A percentile compares a stretch with the other conserved stretches of the same genome.
These are phyloP conservation scores for Chironomus tentans DNA, from an alignment of 2,888 invertebrate genomes.

Conservation along the genomic window DNA sequence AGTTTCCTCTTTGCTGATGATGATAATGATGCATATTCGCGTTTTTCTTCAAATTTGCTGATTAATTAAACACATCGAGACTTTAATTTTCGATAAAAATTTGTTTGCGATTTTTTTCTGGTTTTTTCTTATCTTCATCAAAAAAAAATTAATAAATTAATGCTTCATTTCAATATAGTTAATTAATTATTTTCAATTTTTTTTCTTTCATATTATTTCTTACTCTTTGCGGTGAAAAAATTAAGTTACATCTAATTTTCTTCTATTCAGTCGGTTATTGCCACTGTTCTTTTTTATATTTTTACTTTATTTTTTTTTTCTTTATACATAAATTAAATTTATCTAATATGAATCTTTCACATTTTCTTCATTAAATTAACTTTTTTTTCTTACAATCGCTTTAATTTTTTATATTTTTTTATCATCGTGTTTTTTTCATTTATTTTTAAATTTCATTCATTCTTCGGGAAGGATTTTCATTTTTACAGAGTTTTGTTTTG, in stretches of 20 bases:
- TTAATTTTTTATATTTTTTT: background rate
- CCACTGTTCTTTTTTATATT: slow-evolving; percentile 20
- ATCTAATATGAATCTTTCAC: slow-evolving; percentile 12
- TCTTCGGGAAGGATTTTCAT: background rate
- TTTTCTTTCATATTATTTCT: background rate
- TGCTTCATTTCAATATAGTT: slow-evolving; percentile 1
- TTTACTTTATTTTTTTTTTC: background rate
- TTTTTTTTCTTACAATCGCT: slow-evolving; percentile 2
- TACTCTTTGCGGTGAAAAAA: slow-evolving; percentile 4
- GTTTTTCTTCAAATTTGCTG: background rate
- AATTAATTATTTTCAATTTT: slow-evolving; percentile 6
- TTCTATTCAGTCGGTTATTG: slow-evolving; percentile 28
- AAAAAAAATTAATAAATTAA: background rate
- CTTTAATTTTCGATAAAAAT: background rate
- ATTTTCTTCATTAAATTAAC: background rate
- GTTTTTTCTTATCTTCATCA: background rate
- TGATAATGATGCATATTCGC: background rate
- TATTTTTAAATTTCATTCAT: background rate
- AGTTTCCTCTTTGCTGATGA: background rate
- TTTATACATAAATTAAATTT: slow-evolving; percentile 27
- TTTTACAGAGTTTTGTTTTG: background rate
- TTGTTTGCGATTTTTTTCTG: background rate
- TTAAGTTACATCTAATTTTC: slow-evolving; percentile 25
- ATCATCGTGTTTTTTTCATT: background rate
- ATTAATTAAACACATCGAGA: background rate